A percentile compares a stretch with the other conserved stretches of the same genome.
Conservation (phyloP, 2,888 invertebrate genomes). For the Pyrrhia umbra region DNA sequence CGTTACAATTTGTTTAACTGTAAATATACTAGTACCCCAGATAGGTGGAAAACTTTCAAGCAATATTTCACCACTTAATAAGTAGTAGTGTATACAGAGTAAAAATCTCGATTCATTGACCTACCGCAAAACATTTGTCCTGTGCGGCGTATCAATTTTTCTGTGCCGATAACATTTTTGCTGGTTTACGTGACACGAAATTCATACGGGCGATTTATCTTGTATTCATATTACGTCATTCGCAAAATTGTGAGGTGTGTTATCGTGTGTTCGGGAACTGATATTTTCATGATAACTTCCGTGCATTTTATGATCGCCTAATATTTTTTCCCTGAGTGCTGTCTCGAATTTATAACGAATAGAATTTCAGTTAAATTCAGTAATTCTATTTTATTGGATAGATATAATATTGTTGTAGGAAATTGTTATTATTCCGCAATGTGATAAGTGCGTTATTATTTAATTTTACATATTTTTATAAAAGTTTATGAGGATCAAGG, state of each 20-base stretch:
- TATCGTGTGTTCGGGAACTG: slow-evolving; percentile 78
- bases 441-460: too few species aligned
- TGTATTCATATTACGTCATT: slow-evolving; percentile 86
- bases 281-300: slow-evolving; percentile 76
- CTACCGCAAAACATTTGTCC: slow-evolving; percentile 82
- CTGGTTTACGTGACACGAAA: slow-evolving; percentile 88
- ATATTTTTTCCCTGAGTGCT: slow-evolving; percentile 43
- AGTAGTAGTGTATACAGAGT: slow-evolving; percentile 13
- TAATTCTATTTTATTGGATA: too few species aligned
- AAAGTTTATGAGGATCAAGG: too few species aligned
- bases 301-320: slow-evolving; percentile 70
- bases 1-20: too few species aligned
- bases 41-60: background rate
- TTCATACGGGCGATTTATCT: slow-evolving; percentile 89
- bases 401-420: too few species aligned
- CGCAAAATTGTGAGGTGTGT: slow-evolving; percentile 85
- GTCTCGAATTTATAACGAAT: background rate
- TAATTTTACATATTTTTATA: too few species aligned
- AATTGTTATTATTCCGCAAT: too few species aligned
- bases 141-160: slow-evolving; percentile 83
- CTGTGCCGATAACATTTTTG: slow-evolving; percentile 87
- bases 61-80: background rate
- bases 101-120: slow-evolving; percentile 76
- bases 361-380: background rate
- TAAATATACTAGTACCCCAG: too few species aligned